Conservation (phyloP, 2,888 invertebrate genomes). For the Drosophila neonasuta region DNA sequence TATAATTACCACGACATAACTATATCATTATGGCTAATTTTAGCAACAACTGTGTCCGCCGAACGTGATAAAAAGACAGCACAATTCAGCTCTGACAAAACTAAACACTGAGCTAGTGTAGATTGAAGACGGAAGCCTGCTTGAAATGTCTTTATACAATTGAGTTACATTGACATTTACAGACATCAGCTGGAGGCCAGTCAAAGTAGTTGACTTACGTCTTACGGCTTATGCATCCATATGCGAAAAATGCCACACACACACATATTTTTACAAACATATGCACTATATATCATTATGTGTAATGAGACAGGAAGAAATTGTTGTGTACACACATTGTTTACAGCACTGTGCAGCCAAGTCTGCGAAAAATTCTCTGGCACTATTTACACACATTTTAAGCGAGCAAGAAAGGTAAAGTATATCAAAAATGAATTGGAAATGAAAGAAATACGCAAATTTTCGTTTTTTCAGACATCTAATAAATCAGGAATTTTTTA, state of each 20-base stretch:
- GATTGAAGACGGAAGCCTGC: slow-evolving; percentile 30
- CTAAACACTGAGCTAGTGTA: slow-evolving; percentile 1
- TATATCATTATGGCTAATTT: slow-evolving; percentile 45
- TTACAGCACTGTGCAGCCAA: slow-evolving; percentile 23
- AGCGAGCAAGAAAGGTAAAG: too few relatives aligned
- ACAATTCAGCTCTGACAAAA: not conserved
- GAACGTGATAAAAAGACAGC: slow-evolving; percentile 21
- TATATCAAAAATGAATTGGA: too few relatives aligned
- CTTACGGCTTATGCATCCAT: slow-evolving; percentile 21
- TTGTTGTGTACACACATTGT: slow-evolving; percentile 31
- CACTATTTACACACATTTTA: not conserved
- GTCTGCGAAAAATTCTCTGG: not conserved
- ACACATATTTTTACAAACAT: slow-evolving; percentile 27
- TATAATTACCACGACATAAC: slow-evolving; percentile 24
- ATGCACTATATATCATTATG: slow-evolving; percentile 31
- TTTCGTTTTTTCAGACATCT: not conserved
- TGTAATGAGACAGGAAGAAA: slow-evolving; percentile 67
- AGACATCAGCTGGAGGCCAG: slow-evolving; percentile 31
- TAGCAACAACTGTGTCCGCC: slow-evolving; percentile 10
- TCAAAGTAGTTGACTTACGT: slow-evolving; percentile 32
- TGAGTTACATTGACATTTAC: slow-evolving; percentile 49
- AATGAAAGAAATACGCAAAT: not conserved
- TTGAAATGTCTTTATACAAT: slow-evolving; percentile 43
- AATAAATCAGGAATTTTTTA: not conserved
- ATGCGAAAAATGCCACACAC: slow-evolving; percentile 2